A percentile compares a stretch with the other conserved stretches of the same genome.
phyloP scores from a whole-genome alignment of 2,113 vertebrate genomes.

The Myodes glareolus region DNA sequence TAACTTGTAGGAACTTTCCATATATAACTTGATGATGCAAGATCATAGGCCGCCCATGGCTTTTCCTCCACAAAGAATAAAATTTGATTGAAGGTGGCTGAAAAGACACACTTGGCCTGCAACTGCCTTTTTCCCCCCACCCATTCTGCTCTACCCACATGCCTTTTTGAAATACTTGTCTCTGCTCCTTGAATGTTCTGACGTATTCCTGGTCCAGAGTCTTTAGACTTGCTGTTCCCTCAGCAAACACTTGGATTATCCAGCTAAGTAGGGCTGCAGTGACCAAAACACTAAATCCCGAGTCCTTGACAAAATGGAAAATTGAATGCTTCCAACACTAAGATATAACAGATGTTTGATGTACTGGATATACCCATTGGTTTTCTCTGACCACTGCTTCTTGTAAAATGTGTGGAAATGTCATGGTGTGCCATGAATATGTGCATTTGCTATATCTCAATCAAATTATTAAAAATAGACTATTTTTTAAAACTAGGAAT shows the following conservation, averaged over 20 bases:
- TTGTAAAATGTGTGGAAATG: background rate
- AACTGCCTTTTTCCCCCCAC: background rate
- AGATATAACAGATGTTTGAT: background rate
- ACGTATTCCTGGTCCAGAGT: rapidly evolving
- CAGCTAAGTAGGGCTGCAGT: background rate
- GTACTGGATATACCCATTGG: too few relatives aligned
- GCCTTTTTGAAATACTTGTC: background rate
- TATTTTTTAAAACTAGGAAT: background rate
- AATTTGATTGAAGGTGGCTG: background rate
- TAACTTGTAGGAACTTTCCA: conserved; percentile 42
- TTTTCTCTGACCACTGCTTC: too few relatives aligned
- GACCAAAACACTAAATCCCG: background rate
- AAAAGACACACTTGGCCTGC: background rate
- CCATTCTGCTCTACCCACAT: background rate
- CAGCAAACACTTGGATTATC: too few relatives aligned
- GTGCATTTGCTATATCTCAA: too few relatives aligned
- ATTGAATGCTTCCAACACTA: background rate
- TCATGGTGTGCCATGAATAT: too few relatives aligned
- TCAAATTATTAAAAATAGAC: background rate
- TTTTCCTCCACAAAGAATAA: background rate
- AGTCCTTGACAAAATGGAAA: background rate
- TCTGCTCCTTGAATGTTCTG: background rate
- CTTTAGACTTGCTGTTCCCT: background rate
- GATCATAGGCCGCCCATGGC: background rate
- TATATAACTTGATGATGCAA: conserved; percentile 45